Percentiles rank a stretch among this genome's conserved stretches.
Conservation (phyloP, 2,113 vertebrate species). For the Heterotilapia buettikoferi region DNA sequence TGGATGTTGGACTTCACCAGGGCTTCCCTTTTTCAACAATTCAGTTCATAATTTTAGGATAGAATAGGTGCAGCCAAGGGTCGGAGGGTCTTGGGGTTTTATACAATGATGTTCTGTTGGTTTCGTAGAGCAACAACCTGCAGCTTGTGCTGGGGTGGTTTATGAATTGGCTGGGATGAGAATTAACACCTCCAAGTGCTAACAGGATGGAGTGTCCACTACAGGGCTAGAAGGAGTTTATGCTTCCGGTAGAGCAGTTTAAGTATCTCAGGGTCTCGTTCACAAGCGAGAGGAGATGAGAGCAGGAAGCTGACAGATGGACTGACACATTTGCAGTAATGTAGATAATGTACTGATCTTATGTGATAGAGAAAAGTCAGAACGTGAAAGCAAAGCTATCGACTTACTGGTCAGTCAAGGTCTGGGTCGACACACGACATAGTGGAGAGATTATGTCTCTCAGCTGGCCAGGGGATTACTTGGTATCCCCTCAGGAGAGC, state of each 20-base stretch:
- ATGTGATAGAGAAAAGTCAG: neutral
- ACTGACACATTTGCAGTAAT: neutral
- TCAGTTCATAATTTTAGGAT: neutral
- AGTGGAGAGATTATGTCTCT: neutral
- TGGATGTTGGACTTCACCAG: neutral
- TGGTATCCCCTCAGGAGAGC: neutral
- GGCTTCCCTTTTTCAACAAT: neutral
- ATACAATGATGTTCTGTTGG: neutral
- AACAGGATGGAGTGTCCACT: neutral
- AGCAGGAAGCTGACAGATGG: neutral
- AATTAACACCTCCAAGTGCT: neutral
- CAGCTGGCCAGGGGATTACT: neutral
- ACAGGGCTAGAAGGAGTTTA: neutral
- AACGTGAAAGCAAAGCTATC: rapidly evolving
- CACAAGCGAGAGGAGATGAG: neutral
- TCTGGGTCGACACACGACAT: neutral
- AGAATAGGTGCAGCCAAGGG: neutral
- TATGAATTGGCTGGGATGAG: neutral
- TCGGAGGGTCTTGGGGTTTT: neutral
- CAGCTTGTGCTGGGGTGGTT: neutral
- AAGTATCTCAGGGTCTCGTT: neutral
- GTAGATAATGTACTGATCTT: neutral
- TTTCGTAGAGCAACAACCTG: neutral
- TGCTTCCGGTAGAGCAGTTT: neutral
- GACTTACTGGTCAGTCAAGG: neutral